Conservation (phyloP, 1,140 invertebrate species). For the Cotesia vestalis region DNA sequence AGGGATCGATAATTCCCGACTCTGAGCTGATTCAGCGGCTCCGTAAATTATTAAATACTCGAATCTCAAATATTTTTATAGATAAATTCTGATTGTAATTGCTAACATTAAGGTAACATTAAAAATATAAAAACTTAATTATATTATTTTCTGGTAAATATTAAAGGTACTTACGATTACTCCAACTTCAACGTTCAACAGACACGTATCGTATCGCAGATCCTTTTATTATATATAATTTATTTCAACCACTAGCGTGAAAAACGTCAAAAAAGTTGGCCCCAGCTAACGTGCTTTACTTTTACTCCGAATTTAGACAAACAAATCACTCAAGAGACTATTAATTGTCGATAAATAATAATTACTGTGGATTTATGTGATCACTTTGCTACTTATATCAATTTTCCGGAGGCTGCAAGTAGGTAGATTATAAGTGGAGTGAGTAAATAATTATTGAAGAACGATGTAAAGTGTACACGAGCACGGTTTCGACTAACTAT, state of each 20-base stretch:
- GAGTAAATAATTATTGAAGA: too few species aligned
- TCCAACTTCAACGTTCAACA: neutral
- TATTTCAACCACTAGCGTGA: neutral
- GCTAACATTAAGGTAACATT: neutral
- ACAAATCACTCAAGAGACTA: neutral
- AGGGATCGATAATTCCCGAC: constrained; percentile 16
- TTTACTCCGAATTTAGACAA: neutral
- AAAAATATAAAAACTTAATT: neutral
- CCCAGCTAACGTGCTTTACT: neutral
- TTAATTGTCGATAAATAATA: neutral
- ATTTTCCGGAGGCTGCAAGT: too few species aligned
- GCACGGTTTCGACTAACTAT: neutral
- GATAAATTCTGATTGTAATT: neutral
- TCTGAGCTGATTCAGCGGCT: neutral
- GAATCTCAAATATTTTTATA: neutral
- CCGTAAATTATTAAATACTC: neutral
- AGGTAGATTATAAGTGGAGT: too few species aligned
- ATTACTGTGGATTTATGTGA: neutral
- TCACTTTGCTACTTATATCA: too few species aligned
- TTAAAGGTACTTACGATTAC: constrained; percentile 20
- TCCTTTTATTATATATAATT: neutral
- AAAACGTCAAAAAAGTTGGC: neutral
- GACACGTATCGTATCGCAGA: neutral
- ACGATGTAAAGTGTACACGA: neutral
- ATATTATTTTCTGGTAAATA: neutral